Conservation (phyloP, 2,797 vertebrate species). For the Sebastes hubbsi region DNA sequence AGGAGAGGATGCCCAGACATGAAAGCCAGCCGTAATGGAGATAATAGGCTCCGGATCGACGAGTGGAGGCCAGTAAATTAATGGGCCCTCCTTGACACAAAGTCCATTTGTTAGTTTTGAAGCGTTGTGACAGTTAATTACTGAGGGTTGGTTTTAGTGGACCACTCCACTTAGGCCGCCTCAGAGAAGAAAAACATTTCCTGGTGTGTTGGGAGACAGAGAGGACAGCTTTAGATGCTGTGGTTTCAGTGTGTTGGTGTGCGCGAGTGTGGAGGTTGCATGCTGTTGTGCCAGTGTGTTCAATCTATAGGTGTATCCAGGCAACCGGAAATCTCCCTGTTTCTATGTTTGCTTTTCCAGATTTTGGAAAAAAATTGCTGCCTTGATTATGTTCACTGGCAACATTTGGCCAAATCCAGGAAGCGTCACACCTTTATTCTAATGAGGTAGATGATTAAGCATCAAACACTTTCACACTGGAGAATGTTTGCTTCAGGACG, state of each 20-base stretch:
- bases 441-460: neutral
- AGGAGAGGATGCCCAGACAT: conserved; percentile 46
- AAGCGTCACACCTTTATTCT: neutral
- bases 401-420: neutral
- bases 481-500: neutral
- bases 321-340: neutral
- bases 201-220: conserved; percentile 51
- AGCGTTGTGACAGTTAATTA: conserved; percentile 82
- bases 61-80: conserved; percentile 75
- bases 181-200: conserved; percentile 64
- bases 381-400: neutral
- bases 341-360: neutral
- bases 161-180: conserved; percentile 65
- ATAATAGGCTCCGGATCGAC: conserved; percentile 76
- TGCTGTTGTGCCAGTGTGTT: neutral
- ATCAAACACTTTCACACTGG: neutral
- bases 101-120: conserved; percentile 83
- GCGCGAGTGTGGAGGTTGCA: neutral
- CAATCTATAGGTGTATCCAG: conserved; percentile 14
- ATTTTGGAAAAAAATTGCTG: neutral
- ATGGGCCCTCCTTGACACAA: conserved; percentile 78
- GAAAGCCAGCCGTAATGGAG: conserved; percentile 72
- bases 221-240: conserved; percentile 48
- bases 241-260: conserved; percentile 35
- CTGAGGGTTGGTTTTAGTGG: conserved; percentile 66